Percentiles rank a stretch among this genome's conserved stretches.
phyloP scores from a whole-genome alignment of 2,797 vertebrate species.

The Xiphorhynchus erythropygius region DNA sequence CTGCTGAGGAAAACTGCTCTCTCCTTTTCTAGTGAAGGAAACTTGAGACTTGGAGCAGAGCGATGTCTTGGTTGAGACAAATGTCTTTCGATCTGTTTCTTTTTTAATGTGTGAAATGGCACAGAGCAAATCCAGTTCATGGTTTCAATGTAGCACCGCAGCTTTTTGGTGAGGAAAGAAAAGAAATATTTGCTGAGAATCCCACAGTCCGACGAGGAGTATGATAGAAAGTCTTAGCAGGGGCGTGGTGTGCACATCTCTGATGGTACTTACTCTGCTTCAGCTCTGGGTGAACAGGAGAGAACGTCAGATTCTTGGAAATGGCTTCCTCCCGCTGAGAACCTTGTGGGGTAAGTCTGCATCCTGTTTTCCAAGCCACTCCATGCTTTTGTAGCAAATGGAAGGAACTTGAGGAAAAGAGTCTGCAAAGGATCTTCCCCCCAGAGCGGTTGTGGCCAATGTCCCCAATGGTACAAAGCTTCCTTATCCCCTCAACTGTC shows the following conservation, averaged over 20 bases:
- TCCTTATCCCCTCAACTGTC: background rate
- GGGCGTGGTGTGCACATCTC: background rate
- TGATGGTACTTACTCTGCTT: slow-evolving; percentile 28
- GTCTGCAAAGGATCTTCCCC: slow-evolving; percentile 24
- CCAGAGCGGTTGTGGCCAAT: slow-evolving; percentile 23
- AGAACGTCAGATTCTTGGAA: background rate
- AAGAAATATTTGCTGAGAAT: background rate
- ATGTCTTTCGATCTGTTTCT: background rate
- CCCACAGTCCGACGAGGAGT: background rate
- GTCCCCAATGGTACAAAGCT: slow-evolving; percentile 33
- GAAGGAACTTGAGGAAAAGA: background rate
- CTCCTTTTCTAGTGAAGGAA: slow-evolving; percentile 33
- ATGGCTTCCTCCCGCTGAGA: background rate
- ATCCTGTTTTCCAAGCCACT: background rate
- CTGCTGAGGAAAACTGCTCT: slow-evolving; percentile 35
- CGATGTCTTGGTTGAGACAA: slow-evolving; percentile 36
- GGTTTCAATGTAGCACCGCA: slow-evolving; percentile 41
- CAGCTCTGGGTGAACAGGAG: slow-evolving; percentile 8
- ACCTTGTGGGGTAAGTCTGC: background rate
- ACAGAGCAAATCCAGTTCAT: background rate
- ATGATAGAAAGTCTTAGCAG: background rate
- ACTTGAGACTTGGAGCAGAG: slow-evolving; percentile 22
- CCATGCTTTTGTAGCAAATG: background rate
- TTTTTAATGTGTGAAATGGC: background rate
- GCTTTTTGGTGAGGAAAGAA: background rate